Base-by-base conservation (phyloP, 1,140 invertebrate species). In the Drosophila ambigua region DNA sequence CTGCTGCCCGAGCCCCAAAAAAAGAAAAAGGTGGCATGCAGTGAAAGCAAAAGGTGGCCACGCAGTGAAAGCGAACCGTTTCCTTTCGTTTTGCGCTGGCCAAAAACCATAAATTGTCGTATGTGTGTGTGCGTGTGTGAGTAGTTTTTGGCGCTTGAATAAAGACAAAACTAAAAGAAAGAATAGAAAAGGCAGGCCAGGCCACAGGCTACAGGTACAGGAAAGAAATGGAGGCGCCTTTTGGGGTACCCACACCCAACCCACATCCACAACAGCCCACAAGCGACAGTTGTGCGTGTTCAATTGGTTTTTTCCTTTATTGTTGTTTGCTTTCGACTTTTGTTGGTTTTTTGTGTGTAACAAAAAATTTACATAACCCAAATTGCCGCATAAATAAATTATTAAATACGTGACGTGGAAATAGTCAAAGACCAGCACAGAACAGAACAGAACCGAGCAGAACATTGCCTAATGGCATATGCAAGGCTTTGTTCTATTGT, bases 321-420 rank as follows among this genome's bases (percentile, higher is more conserved):
- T 52, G 49, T 51, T 57, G 57, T 52, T 60, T 55, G 28, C 24
- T 43, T 26, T 43, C 23, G 60, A 16, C 23, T 60, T 15, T 53
- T 71, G 48, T 60, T 72, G 54, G 53, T 41, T 58, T 71, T 76
- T 59, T 58, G 58, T 79, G 69, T 79, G 20, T 20, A 20, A 20
- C n/a, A 63, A 72, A 63, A 87, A 85, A 87, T 85, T 87, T 85
- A 85, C 82, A 85, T 85, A 87, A 85, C 82, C 74, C 84, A 85
- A 87, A 85, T 87, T 75, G 82, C 63, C 46, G 78, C 83, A 87
- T 85, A 82, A 87, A 85, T 85, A 85, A 85, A 78, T 85, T 82
- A 85, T 85, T 82, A 87, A 87, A 85, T 81, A 71, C 67, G 67
- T 71, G 67, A 71, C 67, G 67, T 69, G 67, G 44, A 43, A 71